Percentiles rank a stretch among this genome's conserved stretches.
Conservation (phyloP, 2,888 invertebrate genomes). For the Dasypolia templi region DNA sequence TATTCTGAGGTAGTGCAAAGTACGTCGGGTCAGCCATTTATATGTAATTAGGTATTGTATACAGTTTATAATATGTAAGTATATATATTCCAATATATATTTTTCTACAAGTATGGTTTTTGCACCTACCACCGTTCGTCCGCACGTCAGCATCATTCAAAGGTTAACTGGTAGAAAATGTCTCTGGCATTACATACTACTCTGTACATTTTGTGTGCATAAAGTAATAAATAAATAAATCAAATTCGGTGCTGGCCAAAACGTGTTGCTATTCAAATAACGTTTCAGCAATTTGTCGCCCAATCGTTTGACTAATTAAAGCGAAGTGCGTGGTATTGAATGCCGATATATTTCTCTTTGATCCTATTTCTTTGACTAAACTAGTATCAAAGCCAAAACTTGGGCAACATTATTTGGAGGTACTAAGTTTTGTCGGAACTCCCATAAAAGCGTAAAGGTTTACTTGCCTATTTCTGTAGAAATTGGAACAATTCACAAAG, state of each 20-base stretch:
- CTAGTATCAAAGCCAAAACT: not conserved
- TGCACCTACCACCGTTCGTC: no score
- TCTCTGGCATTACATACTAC: no score
- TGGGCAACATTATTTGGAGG: slow-evolving; percentile 2
- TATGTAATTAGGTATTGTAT: no score
- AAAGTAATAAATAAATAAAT: no score
- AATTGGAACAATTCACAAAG: slow-evolving; percentile 59
- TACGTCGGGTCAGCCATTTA: no score
- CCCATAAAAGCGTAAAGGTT: slow-evolving; percentile 7
- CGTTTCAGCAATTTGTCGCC: slow-evolving; percentile 41
- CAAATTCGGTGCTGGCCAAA: slow-evolving; percentile 7
- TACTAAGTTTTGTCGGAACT: not conserved
- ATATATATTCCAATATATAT: no score
- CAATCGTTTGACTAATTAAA: slow-evolving; percentile 45
- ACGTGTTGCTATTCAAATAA: slow-evolving; percentile 29
- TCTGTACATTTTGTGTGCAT: no score
- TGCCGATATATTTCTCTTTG: slow-evolving; percentile 30
- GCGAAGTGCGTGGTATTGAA: slow-evolving; percentile 33
- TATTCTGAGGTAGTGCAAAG: no score
- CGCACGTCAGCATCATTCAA: no score
- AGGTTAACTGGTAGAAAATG: no score
- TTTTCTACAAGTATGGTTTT: no score
- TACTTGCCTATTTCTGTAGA: slow-evolving; percentile 43
- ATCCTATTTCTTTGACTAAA: slow-evolving; percentile 19
- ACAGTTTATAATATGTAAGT: no score